phyloP scores from a whole-genome alignment of 2,797 vertebrate genomes.

The Periophthalmus magnuspinnatus region DNA sequence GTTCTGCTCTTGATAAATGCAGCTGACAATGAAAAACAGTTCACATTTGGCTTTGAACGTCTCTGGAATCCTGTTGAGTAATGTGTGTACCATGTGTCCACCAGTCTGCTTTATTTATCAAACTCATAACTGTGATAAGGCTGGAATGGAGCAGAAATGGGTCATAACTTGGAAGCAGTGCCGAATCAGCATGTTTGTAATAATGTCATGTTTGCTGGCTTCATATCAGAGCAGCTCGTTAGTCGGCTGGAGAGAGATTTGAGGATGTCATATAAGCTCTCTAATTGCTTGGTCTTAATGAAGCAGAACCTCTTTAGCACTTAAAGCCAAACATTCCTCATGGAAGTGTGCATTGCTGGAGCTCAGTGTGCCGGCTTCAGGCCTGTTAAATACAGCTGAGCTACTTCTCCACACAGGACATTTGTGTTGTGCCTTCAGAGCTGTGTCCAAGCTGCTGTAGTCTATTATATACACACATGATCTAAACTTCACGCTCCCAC shows the following conservation, averaged over 20 bases:
- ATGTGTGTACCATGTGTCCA: constrained; percentile 38
- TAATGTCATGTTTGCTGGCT: constrained; percentile 9
- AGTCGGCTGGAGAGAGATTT: not conserved
- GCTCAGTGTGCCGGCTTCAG: constrained; percentile 54
- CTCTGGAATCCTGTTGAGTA: constrained; percentile 23
- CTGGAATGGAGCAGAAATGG: constrained; percentile 31
- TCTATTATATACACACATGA: constrained; percentile 41
- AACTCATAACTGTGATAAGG: constrained; percentile 29
- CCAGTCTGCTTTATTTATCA: constrained; percentile 18
- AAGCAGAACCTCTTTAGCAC: constrained; percentile 24
- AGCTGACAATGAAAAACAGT: constrained; percentile 18
- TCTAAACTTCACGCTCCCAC: constrained; percentile 21
- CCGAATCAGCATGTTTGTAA: constrained; percentile 25
- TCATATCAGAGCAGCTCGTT: constrained; percentile 1
- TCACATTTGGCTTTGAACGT: constrained; percentile 53
- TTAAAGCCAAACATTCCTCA: constrained; percentile 68
- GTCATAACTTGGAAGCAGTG: constrained; percentile 18
- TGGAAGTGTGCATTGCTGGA: constrained; percentile 66
- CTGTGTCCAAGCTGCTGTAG: constrained; percentile 39
- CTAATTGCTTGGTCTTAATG: constrained; percentile 14
- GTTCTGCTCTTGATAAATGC: constrained; percentile 17
- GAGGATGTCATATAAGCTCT: constrained; percentile 6
- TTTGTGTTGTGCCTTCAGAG: constrained; percentile 33
- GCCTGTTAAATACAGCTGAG: constrained; percentile 55
- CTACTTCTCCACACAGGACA: constrained; percentile 28